Percentiles rank a stretch among this genome's conserved stretches.
These are phyloP conservation scores for Leptinotarsa defecta DNA, from an alignment of 1,140 invertebrate species.

Conservation along the genomic window DNA sequence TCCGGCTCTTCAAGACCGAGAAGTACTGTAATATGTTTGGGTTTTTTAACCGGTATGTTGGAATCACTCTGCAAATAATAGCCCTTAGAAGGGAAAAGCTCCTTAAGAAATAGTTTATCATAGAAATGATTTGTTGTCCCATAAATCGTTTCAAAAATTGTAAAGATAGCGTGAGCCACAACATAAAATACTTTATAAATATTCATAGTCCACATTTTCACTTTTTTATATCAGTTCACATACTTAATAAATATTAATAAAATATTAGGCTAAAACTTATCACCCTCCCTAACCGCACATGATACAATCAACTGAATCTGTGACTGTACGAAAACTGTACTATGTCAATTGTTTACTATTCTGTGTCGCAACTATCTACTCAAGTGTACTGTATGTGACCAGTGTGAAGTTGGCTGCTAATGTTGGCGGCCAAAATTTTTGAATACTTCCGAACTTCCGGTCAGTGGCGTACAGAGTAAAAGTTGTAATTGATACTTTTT, in stretches of 20 bases:
- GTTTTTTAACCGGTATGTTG: conserved; percentile 48
- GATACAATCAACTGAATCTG: not conserved
- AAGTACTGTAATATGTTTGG: conserved; percentile 61
- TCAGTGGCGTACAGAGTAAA: too few species aligned
- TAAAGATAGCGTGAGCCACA: conserved; percentile 37
- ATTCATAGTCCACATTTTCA: conserved; percentile 22
- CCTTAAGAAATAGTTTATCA: conserved; percentile 35
- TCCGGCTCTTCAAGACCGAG: conserved; percentile 59
- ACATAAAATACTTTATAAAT: conserved; percentile 38
- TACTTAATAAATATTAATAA: not conserved
- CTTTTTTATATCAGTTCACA: not conserved
- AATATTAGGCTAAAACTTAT: not conserved
- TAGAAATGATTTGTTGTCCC: conserved; percentile 18
- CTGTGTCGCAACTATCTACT: too few species aligned
- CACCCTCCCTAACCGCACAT: conserved; percentile 1
- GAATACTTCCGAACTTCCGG: too few species aligned
- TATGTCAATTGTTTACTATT: too few species aligned
- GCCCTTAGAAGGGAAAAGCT: conserved; percentile 23
- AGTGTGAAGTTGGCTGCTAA: too few species aligned
- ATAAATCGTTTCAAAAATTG: conserved; percentile 34
- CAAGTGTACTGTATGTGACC: too few species aligned
- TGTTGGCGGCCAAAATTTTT: too few species aligned
- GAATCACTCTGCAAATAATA: conserved; percentile 33
- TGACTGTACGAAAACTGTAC: too few species aligned
- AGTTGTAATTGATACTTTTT: too few species aligned